These are phyloP conservation scores for Sus cebifrons DNA, from an alignment of 2,797 vertebrate genomes.

Conservation along the genomic window DNA sequence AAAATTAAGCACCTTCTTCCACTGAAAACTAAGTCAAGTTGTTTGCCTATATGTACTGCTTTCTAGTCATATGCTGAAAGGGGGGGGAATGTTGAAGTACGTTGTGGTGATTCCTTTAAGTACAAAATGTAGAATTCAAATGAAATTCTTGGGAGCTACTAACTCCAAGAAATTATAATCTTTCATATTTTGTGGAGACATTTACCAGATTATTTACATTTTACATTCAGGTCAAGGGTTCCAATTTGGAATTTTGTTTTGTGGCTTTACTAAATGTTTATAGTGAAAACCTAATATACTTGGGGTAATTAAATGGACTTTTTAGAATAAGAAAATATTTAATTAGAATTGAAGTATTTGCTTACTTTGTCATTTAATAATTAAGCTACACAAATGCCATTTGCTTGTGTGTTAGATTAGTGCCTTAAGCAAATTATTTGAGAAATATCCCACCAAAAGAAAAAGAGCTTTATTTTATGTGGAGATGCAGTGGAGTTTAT, in stretches of 20 bases:
- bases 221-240: constrained; percentile 47
- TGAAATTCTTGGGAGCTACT: constrained; percentile 60
- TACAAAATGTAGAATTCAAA: constrained; percentile 24
- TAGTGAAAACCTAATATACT: constrained; percentile 40
- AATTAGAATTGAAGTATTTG: constrained; percentile 29
- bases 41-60: neutral
- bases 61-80: neutral
- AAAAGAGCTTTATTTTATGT: constrained; percentile 30
- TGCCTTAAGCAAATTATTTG: neutral
- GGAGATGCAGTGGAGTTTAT: neutral
- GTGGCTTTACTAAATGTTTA: constrained; percentile 44
- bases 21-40: constrained; percentile 28
- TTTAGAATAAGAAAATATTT: constrained; percentile 52
- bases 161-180: constrained; percentile 67
- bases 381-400: constrained; percentile 11
- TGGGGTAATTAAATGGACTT: neutral
- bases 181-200: constrained; percentile 49
- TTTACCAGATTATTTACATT: constrained; percentile 71
- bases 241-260: constrained; percentile 72
- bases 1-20: neutral
- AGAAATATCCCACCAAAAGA: neutral
- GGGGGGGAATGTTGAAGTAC: neutral
- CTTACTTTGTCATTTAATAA: constrained; percentile 41
- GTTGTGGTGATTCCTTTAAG: constrained; percentile 21
- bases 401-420: neutral